Base-by-base conservation (phyloP, 1,140 invertebrate genomes). In the Thereuonema tuberculata region DNA sequence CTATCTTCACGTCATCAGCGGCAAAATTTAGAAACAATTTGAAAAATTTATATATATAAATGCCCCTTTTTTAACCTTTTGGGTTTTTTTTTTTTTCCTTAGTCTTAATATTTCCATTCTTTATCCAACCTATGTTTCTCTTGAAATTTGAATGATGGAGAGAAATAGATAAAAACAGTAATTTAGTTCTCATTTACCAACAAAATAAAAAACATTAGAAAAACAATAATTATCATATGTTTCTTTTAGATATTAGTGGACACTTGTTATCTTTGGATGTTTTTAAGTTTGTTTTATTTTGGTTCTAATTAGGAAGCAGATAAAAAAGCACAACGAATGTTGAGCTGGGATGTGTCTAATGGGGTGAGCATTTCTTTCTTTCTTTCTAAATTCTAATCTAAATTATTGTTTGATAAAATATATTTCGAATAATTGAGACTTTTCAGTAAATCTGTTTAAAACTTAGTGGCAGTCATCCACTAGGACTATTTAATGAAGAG, bases 341-440 rank as follows among this genome's bases (percentile, higher is more conserved):
- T 84, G 15, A 66, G 71, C n/a, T 84, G 83, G 83, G 83, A 85
- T 74, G 83, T 84, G 14, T 74, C 75, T 17, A 84, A 85, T 70
- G 82, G 82, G 59, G 80, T 83, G 37, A 64, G 58, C 48, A 12
- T 23, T 26, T 9, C 29, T 27, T 31, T 9, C 9, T 9, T 43
- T 53, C 9, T 26, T 12, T 53, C n/a, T 9, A n/a, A 43, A 43
- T 43, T n/a, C n/a, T 54, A 26, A 24, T 28, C 12, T 54, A 3
- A 14, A 24, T 54, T 54, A 9, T 26, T 15, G 27, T 12, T 28
- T 26, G 9, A 14, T 5, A 24, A 54, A 12, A 12, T 54, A 24
- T 2, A 5, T 24, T 26, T 12, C 2, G 14, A 28, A 50, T 50
- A 50, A 50, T 9, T 9, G 24, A 14, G 20, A 52, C 24, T 21